phyloP scores from a whole-genome alignment of 1,140 invertebrate species.

The Tetragonula clypearis region DNA sequence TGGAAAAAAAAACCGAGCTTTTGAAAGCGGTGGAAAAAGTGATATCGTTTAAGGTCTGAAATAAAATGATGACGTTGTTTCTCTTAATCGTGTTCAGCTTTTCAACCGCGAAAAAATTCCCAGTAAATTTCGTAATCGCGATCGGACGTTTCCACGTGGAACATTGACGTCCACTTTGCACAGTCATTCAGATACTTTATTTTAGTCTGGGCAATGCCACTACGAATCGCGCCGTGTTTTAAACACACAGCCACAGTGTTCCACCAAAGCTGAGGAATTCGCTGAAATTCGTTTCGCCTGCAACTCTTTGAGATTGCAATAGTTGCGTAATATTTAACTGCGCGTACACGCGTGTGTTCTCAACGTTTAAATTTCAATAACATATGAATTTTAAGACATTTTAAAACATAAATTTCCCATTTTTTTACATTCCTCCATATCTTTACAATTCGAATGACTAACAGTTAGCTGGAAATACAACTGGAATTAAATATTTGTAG shows the following conservation, averaged over 20 bases:
- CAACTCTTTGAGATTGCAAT: too few relatives aligned
- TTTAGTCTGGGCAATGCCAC: not conserved
- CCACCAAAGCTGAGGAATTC: not conserved
- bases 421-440: too few relatives aligned
- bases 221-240: not conserved
- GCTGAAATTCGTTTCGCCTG: too few relatives aligned
- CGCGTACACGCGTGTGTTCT: not conserved
- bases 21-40: not conserved
- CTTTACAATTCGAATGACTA: too few relatives aligned
- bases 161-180: constrained; percentile 13
- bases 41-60: not conserved
- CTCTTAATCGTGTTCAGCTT: not conserved
- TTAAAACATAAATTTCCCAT: too few relatives aligned
- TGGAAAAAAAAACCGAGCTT: not conserved
- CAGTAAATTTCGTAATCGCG: constrained; percentile 40
- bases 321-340: not conserved
- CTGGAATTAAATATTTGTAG: too few relatives aligned
- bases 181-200: constrained; percentile 38
- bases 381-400: not conserved
- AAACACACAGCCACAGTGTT: not conserved
- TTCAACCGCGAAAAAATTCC: constrained; percentile 12
- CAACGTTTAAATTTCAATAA: not conserved
- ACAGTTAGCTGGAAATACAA: too few relatives aligned
- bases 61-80: not conserved
- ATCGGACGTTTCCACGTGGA: constrained; percentile 18